Percentiles rank a stretch among this genome's conserved stretches.
Conservation (phyloP, 1,140 invertebrate species). For the Pomacea maculata region DNA sequence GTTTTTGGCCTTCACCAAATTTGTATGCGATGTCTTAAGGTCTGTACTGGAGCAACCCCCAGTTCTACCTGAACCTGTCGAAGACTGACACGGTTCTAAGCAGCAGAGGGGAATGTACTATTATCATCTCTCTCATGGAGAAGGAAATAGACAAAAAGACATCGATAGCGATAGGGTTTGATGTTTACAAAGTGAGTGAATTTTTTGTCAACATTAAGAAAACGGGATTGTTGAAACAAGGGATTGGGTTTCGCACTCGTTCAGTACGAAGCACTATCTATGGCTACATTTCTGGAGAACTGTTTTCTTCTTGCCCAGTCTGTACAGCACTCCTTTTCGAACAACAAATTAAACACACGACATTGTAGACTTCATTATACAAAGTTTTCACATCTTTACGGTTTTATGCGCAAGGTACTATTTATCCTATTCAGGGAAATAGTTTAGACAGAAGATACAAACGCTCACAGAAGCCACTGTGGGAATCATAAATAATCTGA, state of each 20-base stretch:
- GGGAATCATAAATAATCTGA: too few relatives aligned
- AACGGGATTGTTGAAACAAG: too few relatives aligned
- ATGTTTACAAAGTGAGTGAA: constrained; percentile 50
- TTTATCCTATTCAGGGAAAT: background rate
- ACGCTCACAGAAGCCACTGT: background rate
- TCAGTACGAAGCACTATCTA: too few relatives aligned
- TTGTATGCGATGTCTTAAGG: constrained; percentile 32
- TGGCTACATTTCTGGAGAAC: too few relatives aligned
- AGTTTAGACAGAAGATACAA: background rate
- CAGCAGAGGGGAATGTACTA: constrained; percentile 44
- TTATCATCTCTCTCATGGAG: constrained; percentile 59
- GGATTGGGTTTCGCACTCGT: too few relatives aligned
- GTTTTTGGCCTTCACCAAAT: too few relatives aligned
- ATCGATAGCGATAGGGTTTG: constrained; percentile 53
- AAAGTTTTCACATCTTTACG: too few relatives aligned
- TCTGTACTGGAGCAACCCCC: constrained; percentile 61
- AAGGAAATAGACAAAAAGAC: constrained; percentile 46
- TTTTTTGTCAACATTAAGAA: background rate
- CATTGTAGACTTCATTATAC: background rate
- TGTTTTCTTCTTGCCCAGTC: too few relatives aligned
- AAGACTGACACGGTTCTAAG: constrained; percentile 30
- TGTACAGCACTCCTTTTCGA: too few relatives aligned
- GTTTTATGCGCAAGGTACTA: too few relatives aligned
- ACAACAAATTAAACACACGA: too few relatives aligned
- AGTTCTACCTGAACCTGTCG: constrained; percentile 51